Evolutionary conservation across 2,113 vertebrate species (phyloP), one percentile per base, ranked within the genome.

Genomic region (Amphiprion ocellaris): DNA sequence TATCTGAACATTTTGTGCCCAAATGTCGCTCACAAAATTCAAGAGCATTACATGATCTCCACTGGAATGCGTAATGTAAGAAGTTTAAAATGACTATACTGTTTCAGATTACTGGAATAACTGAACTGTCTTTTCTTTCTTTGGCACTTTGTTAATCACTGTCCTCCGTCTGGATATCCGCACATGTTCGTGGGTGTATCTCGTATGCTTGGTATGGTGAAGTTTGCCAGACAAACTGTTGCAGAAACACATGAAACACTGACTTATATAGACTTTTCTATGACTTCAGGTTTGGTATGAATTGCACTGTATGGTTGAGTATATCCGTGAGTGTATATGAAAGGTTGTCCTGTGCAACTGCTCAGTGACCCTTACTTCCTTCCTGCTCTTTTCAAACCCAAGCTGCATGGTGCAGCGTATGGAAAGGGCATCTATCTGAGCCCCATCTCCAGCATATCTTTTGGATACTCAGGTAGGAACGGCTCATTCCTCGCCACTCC

Each of bases 371-470:
- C 83, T 93, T 92, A 63, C 81, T 88, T 83, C 74, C 74, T 79
- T 83, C 87, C 74, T 95, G 93, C 92, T 97, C 90, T 97, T 96
- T 97, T 92, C 93, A 86, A 87, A 95, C 73, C 89, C 95, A 97
- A 99, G 98, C 97, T 99, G 96, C 98, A 99, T 92, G 98, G 98
- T 95, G 98, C 98, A 97, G 98, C 98, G 74, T 99, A 99, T 93
- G 98, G 98, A 90, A 99, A 99, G 96, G 98, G 98, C 93, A 99
- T 99, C 96, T 99, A 99, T 97, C 95, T 99, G 90, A 99, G 98
- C 96, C 98, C 98, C 95, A 99, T 99, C 96, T 99, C 98, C 97
- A 99, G 98, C 96, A 99, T 99, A 96, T 99, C 98, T 94, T 99
- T 99, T 95, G 98, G 98, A 97, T 99, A 99, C 91, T 99, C 98